Evolutionary conservation across 2,888 invertebrate genomes (phyloP).

Genomic region (Ganaspis brasiliensis): DNA sequence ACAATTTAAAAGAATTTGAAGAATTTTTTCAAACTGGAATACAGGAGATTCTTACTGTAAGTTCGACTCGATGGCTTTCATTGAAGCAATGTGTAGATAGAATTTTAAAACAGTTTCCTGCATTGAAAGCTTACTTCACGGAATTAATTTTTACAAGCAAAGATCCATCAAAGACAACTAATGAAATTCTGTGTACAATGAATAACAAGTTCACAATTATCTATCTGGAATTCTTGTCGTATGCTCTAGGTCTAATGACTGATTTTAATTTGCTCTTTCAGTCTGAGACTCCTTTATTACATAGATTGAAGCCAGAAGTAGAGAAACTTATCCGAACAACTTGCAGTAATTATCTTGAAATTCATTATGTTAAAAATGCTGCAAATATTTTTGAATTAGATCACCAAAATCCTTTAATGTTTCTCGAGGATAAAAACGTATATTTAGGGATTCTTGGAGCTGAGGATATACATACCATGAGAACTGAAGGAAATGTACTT

Average conservation of each 20-base stretch:
- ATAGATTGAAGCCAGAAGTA: constrained; percentile 59
- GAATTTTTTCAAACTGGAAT: constrained; percentile 70
- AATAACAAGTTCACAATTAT: constrained; percentile 66
- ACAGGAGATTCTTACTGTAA: constrained; percentile 65
- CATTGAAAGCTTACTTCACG: constrained; percentile 67
- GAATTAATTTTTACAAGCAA: constrained; percentile 57
- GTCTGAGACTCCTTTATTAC: constrained; percentile 59
- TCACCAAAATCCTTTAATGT: constrained; percentile 22
- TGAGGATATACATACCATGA: background rate
- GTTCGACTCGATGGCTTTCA: constrained; percentile 71
- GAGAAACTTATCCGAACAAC: constrained; percentile 58
- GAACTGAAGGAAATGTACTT: background rate
- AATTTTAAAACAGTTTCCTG: constrained; percentile 71
- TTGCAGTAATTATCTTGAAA: constrained; percentile 43
- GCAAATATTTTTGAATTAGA: constrained; percentile 13
- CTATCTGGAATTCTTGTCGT: constrained; percentile 66
- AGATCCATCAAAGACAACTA: constrained; percentile 65
- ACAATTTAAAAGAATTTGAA: constrained; percentile 71
- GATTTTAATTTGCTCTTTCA: constrained; percentile 67
- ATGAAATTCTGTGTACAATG: constrained; percentile 54
- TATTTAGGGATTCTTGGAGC: constrained; percentile 18
- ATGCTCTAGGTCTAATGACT: constrained; percentile 61
- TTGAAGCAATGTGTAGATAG: constrained; percentile 72
- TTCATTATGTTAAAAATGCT: constrained; percentile 12
- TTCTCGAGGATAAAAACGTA: background rate